A percentile compares a stretch with the other conserved stretches of the same genome.
Conservation (phyloP, 2,113 vertebrate species). For the Aspidoscelis tigris region DNA sequence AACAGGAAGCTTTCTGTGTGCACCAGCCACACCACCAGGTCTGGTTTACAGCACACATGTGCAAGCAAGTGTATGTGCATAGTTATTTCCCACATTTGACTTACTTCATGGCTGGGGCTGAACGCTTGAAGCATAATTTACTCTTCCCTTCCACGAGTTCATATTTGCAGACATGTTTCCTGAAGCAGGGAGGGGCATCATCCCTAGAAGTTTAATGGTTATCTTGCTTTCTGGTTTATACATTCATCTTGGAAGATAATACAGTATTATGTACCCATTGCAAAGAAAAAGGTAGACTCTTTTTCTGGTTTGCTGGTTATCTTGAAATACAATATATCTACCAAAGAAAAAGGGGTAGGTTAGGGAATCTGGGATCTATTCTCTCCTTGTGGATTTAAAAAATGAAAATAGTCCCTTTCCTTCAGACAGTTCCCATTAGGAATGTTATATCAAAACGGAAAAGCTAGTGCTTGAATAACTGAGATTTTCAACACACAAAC, state of each 20-base stretch:
- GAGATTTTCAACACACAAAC: constrained; percentile 21
- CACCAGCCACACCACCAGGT: too few species aligned
- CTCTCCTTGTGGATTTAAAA: not conserved
- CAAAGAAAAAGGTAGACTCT: too few species aligned
- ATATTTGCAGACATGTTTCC: not conserved
- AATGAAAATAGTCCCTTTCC: not conserved
- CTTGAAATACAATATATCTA: not conserved
- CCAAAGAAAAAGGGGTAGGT: not conserved
- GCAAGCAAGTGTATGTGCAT: too few species aligned
- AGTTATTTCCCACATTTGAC: not conserved
- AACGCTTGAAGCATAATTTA: not conserved
- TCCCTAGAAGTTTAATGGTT: not conserved
- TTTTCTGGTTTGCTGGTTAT: not conserved
- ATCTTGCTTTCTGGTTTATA: not conserved
- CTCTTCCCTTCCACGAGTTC: not conserved
- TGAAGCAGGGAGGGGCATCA: not conserved
- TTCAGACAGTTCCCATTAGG: constrained; percentile 3
- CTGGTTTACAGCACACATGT: too few species aligned
- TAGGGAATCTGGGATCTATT: not conserved
- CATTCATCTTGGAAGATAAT: too few species aligned
- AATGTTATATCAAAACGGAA: not conserved
- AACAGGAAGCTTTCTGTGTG: too few species aligned
- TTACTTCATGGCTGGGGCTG: not conserved
- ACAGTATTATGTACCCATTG: too few species aligned
- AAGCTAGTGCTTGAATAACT: not conserved